Percentiles rank a stretch among this genome's conserved stretches.
phyloP scores from a whole-genome alignment of 1,140 invertebrate genomes.

The Bathynomus jamesi region DNA sequence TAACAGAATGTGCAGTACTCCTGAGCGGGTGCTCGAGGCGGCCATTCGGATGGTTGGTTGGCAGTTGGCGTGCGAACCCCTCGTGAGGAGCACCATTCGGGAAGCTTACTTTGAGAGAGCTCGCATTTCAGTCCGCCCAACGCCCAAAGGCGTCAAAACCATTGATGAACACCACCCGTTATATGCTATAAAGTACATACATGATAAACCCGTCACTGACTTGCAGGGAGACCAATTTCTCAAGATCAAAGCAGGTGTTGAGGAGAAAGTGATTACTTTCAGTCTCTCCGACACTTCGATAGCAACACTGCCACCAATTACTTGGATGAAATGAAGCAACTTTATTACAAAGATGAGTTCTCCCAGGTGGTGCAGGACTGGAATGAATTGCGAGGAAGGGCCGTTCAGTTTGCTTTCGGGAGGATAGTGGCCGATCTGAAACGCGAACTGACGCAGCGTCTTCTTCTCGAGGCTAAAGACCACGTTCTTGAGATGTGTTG shows the following conservation, averaged over 20 bases:
- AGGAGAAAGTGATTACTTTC: conserved; percentile 73
- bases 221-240: conserved; percentile 85
- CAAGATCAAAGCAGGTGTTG: conserved; percentile 70
- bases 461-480: conserved; percentile 82
- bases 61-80: conserved; percentile 84
- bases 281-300: conserved; percentile 58
- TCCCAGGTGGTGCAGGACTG: conserved; percentile 92
- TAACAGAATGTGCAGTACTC: conserved; percentile 36
- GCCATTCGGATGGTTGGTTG: conserved; percentile 89
- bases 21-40: conserved; percentile 75
- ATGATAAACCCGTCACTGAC: conserved; percentile 88
- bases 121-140: conserved; percentile 71
- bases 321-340: conserved; percentile 81
- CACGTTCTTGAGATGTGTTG: conserved; percentile 74
- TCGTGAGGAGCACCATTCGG: conserved; percentile 73
- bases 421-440: conserved; percentile 82
- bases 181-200: conserved; percentile 84
- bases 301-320: conserved; percentile 66
- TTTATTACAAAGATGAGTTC: conserved; percentile 91
- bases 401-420: conserved; percentile 77
- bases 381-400: conserved; percentile 80
- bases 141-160: conserved; percentile 82
- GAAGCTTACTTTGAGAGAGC: conserved; percentile 88
- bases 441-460: conserved; percentile 71
- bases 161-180: conserved; percentile 89